phyloP scores from a whole-genome alignment of 92 coral and sea anemone species.

The Epizoanthus stellaris region DNA sequence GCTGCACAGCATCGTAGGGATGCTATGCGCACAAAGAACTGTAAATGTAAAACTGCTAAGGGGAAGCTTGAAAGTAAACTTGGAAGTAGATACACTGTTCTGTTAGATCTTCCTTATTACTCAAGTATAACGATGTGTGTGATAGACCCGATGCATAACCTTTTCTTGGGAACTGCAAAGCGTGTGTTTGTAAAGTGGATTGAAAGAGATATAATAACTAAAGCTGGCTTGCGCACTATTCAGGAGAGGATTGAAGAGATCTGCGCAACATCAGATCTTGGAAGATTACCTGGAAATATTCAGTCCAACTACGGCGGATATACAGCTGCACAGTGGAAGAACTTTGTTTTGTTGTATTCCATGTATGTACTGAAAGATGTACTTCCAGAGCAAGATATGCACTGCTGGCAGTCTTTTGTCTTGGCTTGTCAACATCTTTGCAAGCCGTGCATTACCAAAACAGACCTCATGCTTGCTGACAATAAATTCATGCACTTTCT shows the following conservation, averaged over 20 bases:
- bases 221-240: conserved; percentile 37
- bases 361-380: conserved; percentile 68
- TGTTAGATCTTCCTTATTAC: conserved; percentile 47
- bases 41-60: conserved; percentile 15
- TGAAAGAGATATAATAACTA: conserved; percentile 49
- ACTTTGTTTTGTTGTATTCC: conserved; percentile 62
- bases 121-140: conserved; percentile 46
- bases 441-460: conserved; percentile 55
- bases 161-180: conserved; percentile 70
- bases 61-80: conserved; percentile 9
- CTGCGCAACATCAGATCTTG: conserved; percentile 59
- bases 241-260: conserved; percentile 51
- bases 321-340: conserved; percentile 83
- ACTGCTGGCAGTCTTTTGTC: conserved; percentile 80
- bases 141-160: conserved; percentile 71
- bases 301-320: conserved; percentile 67
- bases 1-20: conserved; percentile 48
- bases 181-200: conserved; percentile 58
- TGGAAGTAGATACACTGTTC: conserved; percentile 36
- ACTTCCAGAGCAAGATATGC: conserved; percentile 54
- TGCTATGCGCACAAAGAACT: conserved; percentile 42
- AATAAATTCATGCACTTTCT: conserved; percentile 53
- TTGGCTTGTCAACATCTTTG: conserved; percentile 71
- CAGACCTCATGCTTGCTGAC: conserved; percentile 63
- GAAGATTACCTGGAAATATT: conserved; percentile 69